Evolutionary conservation across 2,888 invertebrate species (phyloP).

Genomic region (Drosophila pegasa): DNA sequence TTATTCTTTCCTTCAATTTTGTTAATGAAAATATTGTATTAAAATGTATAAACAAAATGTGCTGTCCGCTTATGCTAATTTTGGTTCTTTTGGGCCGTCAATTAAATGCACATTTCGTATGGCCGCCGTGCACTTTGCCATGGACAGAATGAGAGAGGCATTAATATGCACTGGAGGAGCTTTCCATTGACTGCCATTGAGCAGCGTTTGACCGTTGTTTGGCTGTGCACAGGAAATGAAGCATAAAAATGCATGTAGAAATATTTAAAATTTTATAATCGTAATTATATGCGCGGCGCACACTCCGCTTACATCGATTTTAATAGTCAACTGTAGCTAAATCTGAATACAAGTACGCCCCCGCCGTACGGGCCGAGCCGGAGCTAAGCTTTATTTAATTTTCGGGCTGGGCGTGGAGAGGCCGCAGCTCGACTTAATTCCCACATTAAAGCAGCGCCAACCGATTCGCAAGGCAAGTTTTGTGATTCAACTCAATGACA

Average conservation of each 20-base stretch:
- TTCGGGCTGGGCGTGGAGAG: constrained; percentile 54
- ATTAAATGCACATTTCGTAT: constrained; percentile 79
- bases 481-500: constrained; percentile 47
- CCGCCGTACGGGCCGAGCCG: constrained; percentile 30
- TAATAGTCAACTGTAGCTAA: constrained; percentile 70
- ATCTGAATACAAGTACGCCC: constrained; percentile 41
- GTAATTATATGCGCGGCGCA: constrained; percentile 66
- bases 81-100: constrained; percentile 52
- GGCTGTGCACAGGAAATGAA: constrained; percentile 69
- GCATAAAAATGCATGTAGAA: constrained; percentile 72
- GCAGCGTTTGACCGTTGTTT: constrained; percentile 35
- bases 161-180: constrained; percentile 73
- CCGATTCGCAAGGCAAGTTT: constrained; percentile 56
- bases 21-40: constrained; percentile 73
- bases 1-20: constrained; percentile 13
- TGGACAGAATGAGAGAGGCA: constrained; percentile 31
- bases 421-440: constrained; percentile 59
- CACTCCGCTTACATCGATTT: constrained; percentile 63
- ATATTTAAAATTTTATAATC: constrained; percentile 63
- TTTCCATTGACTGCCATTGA: constrained; percentile 41
- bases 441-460: constrained; percentile 69
- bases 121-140: constrained; percentile 76
- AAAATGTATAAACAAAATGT: constrained; percentile 37
- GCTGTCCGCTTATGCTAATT: constrained; percentile 68
- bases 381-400: constrained; percentile 43